Conservation (phyloP, 2,888 invertebrate genomes). For the Caenorhabditis zanzibari region DNA sequence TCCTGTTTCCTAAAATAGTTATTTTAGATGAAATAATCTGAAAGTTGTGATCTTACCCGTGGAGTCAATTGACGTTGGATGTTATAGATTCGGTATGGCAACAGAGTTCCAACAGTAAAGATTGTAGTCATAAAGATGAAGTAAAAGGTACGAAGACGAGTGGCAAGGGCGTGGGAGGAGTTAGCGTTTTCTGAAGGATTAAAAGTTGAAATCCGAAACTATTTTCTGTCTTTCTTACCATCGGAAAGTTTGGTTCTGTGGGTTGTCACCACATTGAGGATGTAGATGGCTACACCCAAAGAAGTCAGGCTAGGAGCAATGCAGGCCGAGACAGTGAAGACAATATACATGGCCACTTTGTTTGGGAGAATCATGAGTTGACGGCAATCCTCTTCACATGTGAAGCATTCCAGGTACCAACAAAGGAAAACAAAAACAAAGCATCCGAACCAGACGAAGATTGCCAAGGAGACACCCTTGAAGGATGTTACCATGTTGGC, state of each 20-base stretch:
- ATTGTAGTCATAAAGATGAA: conserved; percentile 83
- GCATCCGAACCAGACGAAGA: conserved; percentile 76
- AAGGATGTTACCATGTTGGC: conserved; percentile 77
- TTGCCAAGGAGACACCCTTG: conserved; percentile 74
- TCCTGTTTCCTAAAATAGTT: conserved; percentile 44
- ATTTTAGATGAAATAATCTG: background rate
- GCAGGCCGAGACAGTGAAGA: conserved; percentile 78
- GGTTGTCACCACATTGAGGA: conserved; percentile 79
- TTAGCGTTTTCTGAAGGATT: conserved; percentile 58
- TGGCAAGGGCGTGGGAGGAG: conserved; percentile 71
- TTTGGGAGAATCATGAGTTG: conserved; percentile 64
- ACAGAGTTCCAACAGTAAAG: conserved; percentile 79
- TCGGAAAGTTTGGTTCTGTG: conserved; percentile 77
- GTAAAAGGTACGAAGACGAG: conserved; percentile 81
- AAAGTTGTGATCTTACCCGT: conserved; percentile 21
- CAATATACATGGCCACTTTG: conserved; percentile 70
- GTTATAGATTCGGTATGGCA: conserved; percentile 79
- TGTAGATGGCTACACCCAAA: conserved; percentile 80
- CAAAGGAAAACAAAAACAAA: conserved; percentile 77
- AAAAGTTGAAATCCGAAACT: background rate
- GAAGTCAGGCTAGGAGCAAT: conserved; percentile 82
- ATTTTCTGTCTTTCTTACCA: conserved; percentile 20
- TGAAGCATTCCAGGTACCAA: conserved; percentile 74
- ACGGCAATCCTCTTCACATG: conserved; percentile 67
- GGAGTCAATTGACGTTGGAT: conserved; percentile 60